phyloP scores from a whole-genome alignment of 2,888 invertebrate species.

The Aporophyla nigra region DNA sequence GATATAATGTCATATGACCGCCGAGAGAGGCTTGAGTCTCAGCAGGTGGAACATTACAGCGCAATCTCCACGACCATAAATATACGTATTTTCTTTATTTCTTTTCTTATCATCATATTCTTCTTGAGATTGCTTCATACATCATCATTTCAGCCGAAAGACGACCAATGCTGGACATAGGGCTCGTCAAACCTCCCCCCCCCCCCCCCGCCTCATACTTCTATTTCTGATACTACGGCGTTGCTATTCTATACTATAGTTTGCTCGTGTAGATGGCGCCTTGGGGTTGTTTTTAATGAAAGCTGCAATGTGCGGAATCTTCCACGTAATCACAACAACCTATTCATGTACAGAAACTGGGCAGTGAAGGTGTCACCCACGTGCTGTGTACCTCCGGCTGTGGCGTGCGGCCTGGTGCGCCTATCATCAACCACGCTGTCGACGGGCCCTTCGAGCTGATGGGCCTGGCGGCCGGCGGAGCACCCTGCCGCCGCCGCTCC shows the following conservation, averaged over 20 bases:
- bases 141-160: too few species aligned
- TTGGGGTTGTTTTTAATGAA: too few species aligned
- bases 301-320: neutral
- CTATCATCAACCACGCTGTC: conserved; percentile 79
- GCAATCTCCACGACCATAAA: too few species aligned
- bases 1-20: neutral
- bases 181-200: too few species aligned
- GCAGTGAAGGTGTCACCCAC: conserved; percentile 82
- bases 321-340: neutral
- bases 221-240: neutral
- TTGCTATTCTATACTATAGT: neutral
- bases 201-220: neutral
- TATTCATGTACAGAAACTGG: conserved; percentile 73
- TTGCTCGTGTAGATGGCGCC: neutral
- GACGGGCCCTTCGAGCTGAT: conserved; percentile 83
- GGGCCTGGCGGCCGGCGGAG: conserved; percentile 80
- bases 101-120: neutral
- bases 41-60: too few species aligned
- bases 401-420: conserved; percentile 83
- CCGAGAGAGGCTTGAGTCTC: neutral
- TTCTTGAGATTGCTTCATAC: neutral
- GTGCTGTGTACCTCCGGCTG: conserved; percentile 85
- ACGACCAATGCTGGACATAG: too few species aligned
- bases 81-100: too few species aligned
- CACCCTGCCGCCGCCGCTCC: conserved; percentile 74